Conservation (phyloP, 1,140 invertebrate genomes). For the Hypsibius dujardini region DNA sequence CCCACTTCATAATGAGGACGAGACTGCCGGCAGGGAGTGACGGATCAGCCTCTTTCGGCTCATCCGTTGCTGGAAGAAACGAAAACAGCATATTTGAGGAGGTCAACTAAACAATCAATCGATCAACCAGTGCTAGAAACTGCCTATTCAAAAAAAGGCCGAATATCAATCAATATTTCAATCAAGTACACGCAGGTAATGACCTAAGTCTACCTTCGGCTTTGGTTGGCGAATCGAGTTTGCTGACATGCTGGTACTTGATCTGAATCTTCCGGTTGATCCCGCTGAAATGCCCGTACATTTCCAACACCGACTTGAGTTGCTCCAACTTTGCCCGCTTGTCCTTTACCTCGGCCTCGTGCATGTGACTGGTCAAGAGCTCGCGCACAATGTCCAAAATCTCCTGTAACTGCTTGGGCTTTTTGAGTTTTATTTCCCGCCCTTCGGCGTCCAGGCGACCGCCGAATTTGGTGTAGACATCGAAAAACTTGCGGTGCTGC, state of each 20-base stretch:
- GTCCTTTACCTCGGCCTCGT: slow-evolving; percentile 65
- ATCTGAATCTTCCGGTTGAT: slow-evolving; percentile 99
- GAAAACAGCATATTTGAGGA: neutral
- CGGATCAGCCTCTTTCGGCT: neutral
- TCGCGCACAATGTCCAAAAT: slow-evolving; percentile 34
- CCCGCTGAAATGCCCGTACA: slow-evolving; percentile 99
- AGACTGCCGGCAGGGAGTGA: slow-evolving; percentile 20
- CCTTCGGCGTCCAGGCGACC: neutral
- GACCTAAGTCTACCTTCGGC: neutral
- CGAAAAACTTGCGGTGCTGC: slow-evolving; percentile 61
- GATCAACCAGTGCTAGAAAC: neutral
- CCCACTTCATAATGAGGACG: slow-evolving; percentile 39
- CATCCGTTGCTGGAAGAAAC: too few species aligned
- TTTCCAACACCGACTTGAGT: slow-evolving; percentile 91
- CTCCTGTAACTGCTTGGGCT: slow-evolving; percentile 81
- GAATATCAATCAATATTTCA: too few species aligned
- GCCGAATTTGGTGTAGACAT: neutral
- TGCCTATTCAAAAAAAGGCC: neutral
- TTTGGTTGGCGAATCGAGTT: neutral
- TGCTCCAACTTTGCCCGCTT: slow-evolving; percentile 91
- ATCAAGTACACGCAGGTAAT: neutral
- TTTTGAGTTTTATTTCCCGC: slow-evolving; percentile 64
- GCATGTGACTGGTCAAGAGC: slow-evolving; percentile 26
- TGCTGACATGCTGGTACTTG: slow-evolving; percentile 79
- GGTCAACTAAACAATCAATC: neutral